These are phyloP conservation scores for Volucella inanis DNA, from an alignment of 2,888 invertebrate genomes.

Conservation along the genomic window DNA sequence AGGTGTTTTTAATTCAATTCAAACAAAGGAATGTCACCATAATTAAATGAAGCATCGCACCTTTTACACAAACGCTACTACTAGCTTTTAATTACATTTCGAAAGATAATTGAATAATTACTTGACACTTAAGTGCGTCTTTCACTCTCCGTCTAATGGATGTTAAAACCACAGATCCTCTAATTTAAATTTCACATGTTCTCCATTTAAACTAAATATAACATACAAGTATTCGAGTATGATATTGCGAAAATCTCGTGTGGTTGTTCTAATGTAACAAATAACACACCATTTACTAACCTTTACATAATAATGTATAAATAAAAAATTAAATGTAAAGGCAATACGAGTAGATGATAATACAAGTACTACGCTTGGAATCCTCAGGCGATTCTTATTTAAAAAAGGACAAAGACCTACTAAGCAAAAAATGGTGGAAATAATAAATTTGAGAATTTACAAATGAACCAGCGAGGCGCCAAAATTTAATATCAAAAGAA, in stretches of 20 bases:
- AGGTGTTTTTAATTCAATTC: conserved; percentile 53
- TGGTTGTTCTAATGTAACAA: no score
- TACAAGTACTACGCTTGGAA: conserved; percentile 53
- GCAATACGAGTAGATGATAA: conserved; percentile 58
- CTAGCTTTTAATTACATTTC: conserved; percentile 42
- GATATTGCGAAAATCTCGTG: no score
- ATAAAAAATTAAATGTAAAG: conserved; percentile 18
- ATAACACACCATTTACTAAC: no score
- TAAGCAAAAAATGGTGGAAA: conserved; percentile 63
- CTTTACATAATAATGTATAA: no score
- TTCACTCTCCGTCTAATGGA: conserved; percentile 31
- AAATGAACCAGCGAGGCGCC: conserved; percentile 67
- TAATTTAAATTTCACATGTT: neutral
- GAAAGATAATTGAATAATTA: conserved; percentile 37
- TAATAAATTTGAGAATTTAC: conserved; percentile 71
- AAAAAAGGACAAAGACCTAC: conserved; percentile 47
- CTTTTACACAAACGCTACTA: conserved; percentile 28
- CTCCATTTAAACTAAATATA: no score
- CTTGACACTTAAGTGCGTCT: conserved; percentile 9
- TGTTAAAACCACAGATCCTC: conserved; percentile 17
- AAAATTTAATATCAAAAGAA: conserved; percentile 70
- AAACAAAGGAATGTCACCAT: conserved; percentile 45
- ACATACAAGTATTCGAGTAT: no score
- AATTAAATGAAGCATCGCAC: conserved; percentile 41
- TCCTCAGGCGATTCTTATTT: conserved; percentile 29